Evolutionary conservation across 2,888 invertebrate species (phyloP).

Genomic region (Deilephila porcellus): DNA sequence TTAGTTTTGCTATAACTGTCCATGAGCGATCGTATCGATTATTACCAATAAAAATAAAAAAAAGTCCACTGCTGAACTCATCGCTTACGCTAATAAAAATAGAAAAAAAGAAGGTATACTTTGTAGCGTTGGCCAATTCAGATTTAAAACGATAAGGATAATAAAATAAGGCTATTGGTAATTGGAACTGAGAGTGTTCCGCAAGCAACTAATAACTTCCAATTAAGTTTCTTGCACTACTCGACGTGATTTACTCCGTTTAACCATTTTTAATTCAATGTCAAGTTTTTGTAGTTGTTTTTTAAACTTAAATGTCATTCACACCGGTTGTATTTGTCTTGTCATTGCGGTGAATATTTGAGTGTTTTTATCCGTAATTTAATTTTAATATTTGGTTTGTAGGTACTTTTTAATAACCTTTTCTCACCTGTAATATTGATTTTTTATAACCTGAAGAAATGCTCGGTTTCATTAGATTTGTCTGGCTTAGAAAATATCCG

Average conservation of each 20-base stretch:
- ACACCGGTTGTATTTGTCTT: conserved; percentile 14
- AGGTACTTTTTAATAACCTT: no score
- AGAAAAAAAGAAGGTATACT: neutral
- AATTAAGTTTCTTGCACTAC: conserved; percentile 14
- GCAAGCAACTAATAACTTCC: neutral
- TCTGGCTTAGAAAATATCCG: no score
- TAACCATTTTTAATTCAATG: conserved; percentile 16
- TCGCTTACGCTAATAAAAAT: neutral
- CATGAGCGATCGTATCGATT: no score
- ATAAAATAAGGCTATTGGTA: neutral
- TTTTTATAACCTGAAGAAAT: no score
- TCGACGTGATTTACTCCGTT: conserved; percentile 2
- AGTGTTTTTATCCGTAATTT: neutral
- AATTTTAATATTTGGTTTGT: neutral
- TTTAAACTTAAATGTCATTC: conserved; percentile 19
- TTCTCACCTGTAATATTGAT: no score
- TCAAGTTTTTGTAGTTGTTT: conserved; percentile 23
- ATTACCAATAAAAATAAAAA: no score
- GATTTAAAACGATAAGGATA: neutral
- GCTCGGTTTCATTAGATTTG: no score
- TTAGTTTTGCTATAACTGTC: no score
- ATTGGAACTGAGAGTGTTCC: neutral
- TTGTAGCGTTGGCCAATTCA: neutral
- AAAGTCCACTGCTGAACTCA: no score
- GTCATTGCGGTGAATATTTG: conserved; percentile 1